These are phyloP conservation scores for Rotaria magnacalcarata DNA, from an alignment of 2,888 invertebrate species.

Conservation along the genomic window DNA sequence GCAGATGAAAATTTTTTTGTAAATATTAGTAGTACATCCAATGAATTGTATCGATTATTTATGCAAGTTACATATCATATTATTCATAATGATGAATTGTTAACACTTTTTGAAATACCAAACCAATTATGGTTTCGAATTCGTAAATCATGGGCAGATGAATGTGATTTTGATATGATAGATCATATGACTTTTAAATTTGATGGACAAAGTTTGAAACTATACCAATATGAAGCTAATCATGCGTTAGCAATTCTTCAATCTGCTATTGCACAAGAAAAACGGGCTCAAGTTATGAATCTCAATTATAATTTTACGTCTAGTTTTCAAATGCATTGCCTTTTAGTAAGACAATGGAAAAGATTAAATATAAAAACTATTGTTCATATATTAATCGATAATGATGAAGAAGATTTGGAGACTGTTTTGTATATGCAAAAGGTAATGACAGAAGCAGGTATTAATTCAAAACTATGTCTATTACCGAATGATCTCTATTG, in stretches of 20 bases:
- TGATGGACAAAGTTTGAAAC: not conserved
- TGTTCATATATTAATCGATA: constrained; percentile 9
- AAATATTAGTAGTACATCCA: not conserved
- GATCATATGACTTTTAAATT: not conserved
- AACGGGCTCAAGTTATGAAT: not conserved
- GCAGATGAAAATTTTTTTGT: not conserved
- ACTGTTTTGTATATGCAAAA: not conserved
- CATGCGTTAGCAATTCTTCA: not conserved
- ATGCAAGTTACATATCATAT: not conserved
- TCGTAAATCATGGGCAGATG: not conserved
- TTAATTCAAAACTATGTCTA: not conserved
- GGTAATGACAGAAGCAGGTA: not conserved
- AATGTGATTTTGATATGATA: not conserved
- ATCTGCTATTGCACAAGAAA: not conserved
- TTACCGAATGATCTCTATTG: not conserved
- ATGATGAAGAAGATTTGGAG: not conserved
- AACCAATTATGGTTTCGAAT: not conserved
- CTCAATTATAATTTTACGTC: not conserved
- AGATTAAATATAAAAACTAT: not conserved
- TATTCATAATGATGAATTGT: not conserved
- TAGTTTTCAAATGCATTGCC: not conserved
- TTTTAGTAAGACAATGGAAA: not conserved
- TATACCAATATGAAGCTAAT: not conserved
- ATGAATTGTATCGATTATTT: constrained; percentile 3
- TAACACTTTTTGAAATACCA: not conserved